phyloP scores from a whole-genome alignment of 2,113 vertebrate species.

The Stegastes partitus region DNA sequence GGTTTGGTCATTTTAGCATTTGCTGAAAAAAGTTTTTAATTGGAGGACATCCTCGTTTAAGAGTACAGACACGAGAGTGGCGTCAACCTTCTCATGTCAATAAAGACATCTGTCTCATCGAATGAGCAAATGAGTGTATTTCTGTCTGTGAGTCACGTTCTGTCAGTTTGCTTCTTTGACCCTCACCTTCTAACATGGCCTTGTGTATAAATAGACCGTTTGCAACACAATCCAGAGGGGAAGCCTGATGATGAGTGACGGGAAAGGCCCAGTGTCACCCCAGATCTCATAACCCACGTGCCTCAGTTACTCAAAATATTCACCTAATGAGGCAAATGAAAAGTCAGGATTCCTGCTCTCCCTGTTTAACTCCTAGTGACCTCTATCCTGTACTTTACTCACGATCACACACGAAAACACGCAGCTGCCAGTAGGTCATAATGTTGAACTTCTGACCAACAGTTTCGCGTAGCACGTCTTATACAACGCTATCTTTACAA shows the following conservation, averaged over 20 bases:
- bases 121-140: background rate
- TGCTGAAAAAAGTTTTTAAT: too few relatives aligned
- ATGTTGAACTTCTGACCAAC: conserved; percentile 47
- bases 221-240: conserved; percentile 55
- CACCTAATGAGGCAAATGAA: conserved; percentile 5
- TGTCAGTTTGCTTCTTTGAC: conserved; percentile 30
- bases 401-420: background rate
- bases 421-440: conserved; percentile 2
- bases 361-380: background rate
- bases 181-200: conserved; percentile 41
- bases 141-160: conserved; percentile 22
- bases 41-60: too few relatives aligned
- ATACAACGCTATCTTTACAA: conserved; percentile 62
- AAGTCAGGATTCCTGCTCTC: background rate
- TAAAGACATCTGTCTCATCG: background rate
- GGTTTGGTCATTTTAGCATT: too few relatives aligned
- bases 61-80: too few relatives aligned
- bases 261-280: conserved; percentile 29
- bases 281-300: conserved; percentile 12
- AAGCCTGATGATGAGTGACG: conserved; percentile 21
- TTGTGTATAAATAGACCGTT: conserved; percentile 65
- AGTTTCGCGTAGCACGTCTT: conserved; percentile 11
- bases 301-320: conserved; percentile 9
- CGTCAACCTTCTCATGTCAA: too few relatives aligned
- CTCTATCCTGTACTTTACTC: background rate